Evolutionary conservation across 2,888 invertebrate species (phyloP), one percentile per base, ranked within the genome.

Genomic region (Cantharis lateralis): DNA sequence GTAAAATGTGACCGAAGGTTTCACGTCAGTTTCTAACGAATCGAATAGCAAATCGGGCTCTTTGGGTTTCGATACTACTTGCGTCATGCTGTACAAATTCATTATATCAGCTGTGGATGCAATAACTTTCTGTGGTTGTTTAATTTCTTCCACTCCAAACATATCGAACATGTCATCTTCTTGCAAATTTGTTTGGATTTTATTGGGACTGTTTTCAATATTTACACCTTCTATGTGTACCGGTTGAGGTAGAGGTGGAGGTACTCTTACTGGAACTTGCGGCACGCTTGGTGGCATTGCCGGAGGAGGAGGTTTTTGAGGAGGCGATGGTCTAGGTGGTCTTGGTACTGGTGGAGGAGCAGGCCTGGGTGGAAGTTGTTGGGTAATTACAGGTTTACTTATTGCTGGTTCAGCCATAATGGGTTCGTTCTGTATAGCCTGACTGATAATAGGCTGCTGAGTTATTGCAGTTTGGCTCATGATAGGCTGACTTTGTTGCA

Each of bases 101-200:
- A 88, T 81, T 75, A 88, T 88, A 77, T 88, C 88, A 2, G 87
- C 87, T 32, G 86, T 87, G 2, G 87, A 84, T 13, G 89, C 86
- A 72, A 88, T 87, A 32, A 71, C n/a, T 78, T 89, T 89, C 72
- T 84, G 83, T 77, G 82, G 82, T 9, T 83, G 74, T 66, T 81
- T 81, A 7, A 80, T 75, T 10, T 82, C 79, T 64, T 85, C 84
- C 2, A 84, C 80, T 5, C 87, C 88, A 76, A 88, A 87, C 85
- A 88, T 85, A 77, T 88, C 87, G 80, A 87, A 83, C 70, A 84
- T 83, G 71, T 87, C 85, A 32, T 78, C 62, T 70, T 72, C 69
- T 5, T 62, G 15, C 48, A 69, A 78, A 78, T 81, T 78, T 13
- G 78, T 77, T 70, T 79, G 75, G 3, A 70, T 71, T 78, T 71